Evolutionary conservation across 23 tunicate species (phyloP).

Genomic region (Ciona savignyi): DNA sequence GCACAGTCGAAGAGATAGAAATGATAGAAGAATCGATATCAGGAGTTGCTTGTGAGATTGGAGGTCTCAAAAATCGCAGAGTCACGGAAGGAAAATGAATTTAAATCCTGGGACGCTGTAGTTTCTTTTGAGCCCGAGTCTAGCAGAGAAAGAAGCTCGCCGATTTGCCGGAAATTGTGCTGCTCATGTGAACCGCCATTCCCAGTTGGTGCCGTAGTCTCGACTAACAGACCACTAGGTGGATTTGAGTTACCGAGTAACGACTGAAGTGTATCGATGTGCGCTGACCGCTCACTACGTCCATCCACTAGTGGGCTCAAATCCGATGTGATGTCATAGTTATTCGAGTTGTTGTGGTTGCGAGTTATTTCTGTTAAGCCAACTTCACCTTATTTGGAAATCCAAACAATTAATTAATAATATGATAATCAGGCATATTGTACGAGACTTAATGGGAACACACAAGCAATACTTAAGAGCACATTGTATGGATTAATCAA

Average conservation of each 20-base stretch:
- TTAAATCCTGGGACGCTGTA: not conserved
- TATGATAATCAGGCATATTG: no score
- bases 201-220: not conserved
- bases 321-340: not conserved
- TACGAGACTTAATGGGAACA: no score
- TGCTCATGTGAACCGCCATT: not conserved
- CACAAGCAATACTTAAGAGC: no score
- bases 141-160: not conserved
- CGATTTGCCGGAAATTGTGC: not conserved
- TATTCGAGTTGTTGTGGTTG: not conserved
- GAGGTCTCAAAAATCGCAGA: not conserved
- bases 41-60: not conserved
- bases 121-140: not conserved
- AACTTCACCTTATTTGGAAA: no score
- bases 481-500: no score
- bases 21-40: not conserved
- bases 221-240: not conserved
- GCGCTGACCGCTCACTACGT: not conserved
- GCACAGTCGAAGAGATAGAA: not conserved
- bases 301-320: not conserved
- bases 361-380: not conserved
- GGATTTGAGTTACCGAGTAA: not conserved
- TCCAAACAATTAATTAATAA: no score
- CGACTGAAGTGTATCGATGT: not conserved
- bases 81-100: not conserved